Percentiles rank a stretch among this genome's conserved stretches.
phyloP scores from a whole-genome alignment of 2,888 invertebrate species.

The Amblyjoppa fuscipennis region DNA sequence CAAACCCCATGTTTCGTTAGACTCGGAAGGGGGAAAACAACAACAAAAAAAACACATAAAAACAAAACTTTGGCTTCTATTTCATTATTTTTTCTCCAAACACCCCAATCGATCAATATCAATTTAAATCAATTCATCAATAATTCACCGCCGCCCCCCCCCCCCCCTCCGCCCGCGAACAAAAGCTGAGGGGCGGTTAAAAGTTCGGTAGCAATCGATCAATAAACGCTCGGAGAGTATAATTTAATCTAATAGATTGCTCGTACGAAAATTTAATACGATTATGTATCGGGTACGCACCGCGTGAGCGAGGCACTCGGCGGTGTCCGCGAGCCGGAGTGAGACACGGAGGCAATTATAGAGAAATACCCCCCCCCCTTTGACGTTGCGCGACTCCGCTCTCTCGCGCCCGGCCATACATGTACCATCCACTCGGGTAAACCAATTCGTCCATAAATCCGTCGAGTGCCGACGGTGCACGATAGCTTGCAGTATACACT shows the following conservation, averaged over 20 bases:
- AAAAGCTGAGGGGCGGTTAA: background rate
- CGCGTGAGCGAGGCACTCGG: background rate
- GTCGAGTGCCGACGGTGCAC: slow-evolving; percentile 63
- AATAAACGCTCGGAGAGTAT: background rate
- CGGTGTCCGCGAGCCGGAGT: background rate
- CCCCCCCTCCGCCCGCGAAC: background rate
- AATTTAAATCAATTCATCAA: background rate
- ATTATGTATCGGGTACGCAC: slow-evolving; percentile 9
- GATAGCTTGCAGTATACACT: slow-evolving; percentile 55
- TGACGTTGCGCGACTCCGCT: slow-evolving; percentile 36
- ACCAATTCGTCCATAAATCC: slow-evolving; percentile 66
- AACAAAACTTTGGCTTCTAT: background rate
- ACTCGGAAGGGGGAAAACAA: background rate
- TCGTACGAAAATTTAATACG: slow-evolving; percentile 43
- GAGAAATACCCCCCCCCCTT: slow-evolving; percentile 25
- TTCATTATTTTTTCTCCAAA: slow-evolving; percentile 1
- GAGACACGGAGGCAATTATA: slow-evolving; percentile 38
- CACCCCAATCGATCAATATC: background rate
- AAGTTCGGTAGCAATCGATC: slow-evolving; percentile 23
- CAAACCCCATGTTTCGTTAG: no score
- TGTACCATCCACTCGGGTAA: slow-evolving; percentile 39
- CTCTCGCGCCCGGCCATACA: slow-evolving; percentile 7
- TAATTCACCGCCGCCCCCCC: background rate
- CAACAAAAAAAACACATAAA: no score
- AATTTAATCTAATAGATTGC: slow-evolving; percentile 32